Conservation (phyloP, 2,797 vertebrate genomes). For the Eulemur rubriventer region DNA sequence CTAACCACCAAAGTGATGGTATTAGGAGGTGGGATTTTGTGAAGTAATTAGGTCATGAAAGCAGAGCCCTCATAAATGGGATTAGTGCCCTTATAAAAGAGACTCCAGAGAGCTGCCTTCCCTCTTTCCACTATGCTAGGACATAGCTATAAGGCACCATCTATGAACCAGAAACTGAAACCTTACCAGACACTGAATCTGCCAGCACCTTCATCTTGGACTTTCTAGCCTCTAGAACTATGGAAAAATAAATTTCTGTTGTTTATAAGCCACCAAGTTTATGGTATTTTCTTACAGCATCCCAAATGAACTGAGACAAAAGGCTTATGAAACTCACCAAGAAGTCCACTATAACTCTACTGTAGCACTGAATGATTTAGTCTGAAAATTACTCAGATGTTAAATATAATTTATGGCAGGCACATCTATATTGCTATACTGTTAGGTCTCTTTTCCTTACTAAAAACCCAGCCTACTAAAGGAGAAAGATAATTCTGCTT, state of each 20-base stretch:
- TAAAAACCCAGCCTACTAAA: not conserved
- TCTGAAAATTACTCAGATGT: not conserved
- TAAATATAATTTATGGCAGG: slow-evolving; percentile 12
- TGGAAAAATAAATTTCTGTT: not conserved
- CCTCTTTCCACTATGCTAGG: not conserved
- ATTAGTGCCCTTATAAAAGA: not conserved
- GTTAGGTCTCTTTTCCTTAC: slow-evolving; percentile 41
- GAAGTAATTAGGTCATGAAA: not conserved
- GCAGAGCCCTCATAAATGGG: too few species aligned
- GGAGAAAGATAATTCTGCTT: slow-evolving; percentile 52
- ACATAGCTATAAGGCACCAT: not conserved
- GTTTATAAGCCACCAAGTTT: not conserved
- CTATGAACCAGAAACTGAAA: not conserved
- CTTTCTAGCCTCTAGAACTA: not conserved
- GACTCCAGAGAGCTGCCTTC: not conserved
- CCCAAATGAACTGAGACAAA: not conserved
- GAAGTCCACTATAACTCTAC: not conserved
- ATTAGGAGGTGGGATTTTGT: not conserved
- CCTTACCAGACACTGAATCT: not conserved
- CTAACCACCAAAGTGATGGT: not conserved
- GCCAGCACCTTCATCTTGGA: not conserved
- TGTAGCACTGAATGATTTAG: not conserved
- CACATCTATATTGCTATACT: not conserved
- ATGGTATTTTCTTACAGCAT: not conserved
- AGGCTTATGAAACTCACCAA: not conserved